Conservation (phyloP, 2,113 vertebrate genomes). For the Sminthopsis crassicaudata region DNA sequence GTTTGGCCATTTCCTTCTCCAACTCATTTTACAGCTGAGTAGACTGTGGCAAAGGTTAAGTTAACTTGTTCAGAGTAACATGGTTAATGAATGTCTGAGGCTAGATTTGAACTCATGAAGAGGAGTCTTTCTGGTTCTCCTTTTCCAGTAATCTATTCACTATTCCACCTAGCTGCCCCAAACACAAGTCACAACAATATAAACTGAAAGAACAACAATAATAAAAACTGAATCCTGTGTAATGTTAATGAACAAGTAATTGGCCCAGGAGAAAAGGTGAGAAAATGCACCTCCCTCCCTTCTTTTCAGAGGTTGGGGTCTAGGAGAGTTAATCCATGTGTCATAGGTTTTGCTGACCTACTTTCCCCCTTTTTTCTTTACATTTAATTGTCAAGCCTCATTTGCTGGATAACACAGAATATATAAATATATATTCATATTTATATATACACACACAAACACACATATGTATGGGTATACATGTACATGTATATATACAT, state of each 20-base stretch:
- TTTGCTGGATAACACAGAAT: neutral
- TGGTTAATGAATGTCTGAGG: neutral
- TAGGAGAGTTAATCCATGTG: neutral
- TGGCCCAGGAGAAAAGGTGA: neutral
- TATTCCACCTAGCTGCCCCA: neutral
- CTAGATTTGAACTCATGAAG: neutral
- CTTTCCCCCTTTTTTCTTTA: neutral
- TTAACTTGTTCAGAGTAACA: neutral
- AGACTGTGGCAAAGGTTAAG: neutral
- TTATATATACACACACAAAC: no score
- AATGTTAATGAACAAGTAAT: neutral
- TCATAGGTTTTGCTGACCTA: neutral
- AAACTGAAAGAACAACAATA: neutral
- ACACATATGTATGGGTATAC: no score
- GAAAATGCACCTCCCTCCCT: neutral
- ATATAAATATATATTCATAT: no score
- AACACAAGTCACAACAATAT: neutral
- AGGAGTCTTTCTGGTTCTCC: neutral
- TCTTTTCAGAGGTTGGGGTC: neutral
- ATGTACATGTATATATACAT: no score
- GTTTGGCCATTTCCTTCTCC: neutral
- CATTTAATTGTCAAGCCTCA: neutral
- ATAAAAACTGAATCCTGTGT: neutral
- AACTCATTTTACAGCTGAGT: neutral
- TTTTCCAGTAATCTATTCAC: neutral